Evolutionary conservation across 2,888 invertebrate genomes (phyloP).

Genomic region (Drosophila mulleri): DNA sequence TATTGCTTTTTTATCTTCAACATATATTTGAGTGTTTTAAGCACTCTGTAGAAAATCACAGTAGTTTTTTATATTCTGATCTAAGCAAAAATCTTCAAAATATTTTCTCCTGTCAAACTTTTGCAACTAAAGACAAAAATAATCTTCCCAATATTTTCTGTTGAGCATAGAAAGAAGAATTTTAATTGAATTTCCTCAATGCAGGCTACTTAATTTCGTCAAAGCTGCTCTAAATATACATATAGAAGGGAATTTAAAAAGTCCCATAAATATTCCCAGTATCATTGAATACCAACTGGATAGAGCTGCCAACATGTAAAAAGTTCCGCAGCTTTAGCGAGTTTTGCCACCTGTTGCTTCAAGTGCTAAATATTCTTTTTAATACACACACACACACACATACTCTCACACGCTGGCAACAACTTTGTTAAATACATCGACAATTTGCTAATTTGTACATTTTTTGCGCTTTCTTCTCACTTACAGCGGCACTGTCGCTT

Average conservation of each 20-base stretch:
- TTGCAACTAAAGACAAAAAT: not conserved
- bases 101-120: not conserved
- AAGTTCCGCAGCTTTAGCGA: no score
- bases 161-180: no score
- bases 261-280: not conserved
- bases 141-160: not conserved
- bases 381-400: conserved; percentile 14
- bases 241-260: no score
- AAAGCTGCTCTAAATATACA: no score
- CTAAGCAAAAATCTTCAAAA: not conserved
- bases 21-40: no score
- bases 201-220: no score
- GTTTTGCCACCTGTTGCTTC: not conserved
- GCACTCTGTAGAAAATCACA: no score
- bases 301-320: not conserved
- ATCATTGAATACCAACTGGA: not conserved
- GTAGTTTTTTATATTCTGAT: no score
- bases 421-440: not conserved
- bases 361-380: conserved; percentile 14
- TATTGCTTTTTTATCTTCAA: no score
- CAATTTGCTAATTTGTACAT: conserved; percentile 28
- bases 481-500: conserved; percentile 91
- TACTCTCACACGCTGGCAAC: conserved; percentile 18
- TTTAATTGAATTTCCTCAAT: no score
- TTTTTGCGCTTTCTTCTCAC: conserved; percentile 7